A percentile compares a stretch with the other conserved stretches of the same genome.
These are phyloP conservation scores for Onychomys arenicola DNA, from an alignment of 2,797 vertebrate genomes.

Conservation along the genomic window DNA sequence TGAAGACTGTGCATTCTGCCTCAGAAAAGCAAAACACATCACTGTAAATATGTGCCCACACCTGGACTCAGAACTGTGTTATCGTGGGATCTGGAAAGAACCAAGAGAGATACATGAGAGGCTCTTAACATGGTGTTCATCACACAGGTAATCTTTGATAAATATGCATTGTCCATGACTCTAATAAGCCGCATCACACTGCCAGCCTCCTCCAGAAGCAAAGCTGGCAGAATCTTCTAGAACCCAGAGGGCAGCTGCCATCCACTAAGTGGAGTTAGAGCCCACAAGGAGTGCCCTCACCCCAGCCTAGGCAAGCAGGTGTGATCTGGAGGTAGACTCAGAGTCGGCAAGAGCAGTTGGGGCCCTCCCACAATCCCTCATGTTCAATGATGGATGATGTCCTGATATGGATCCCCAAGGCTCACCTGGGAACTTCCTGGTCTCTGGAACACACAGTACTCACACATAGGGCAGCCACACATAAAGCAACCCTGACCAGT, in stretches of 20 bases:
- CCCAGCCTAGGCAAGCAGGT: rapidly evolving
- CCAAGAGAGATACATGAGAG: neutral
- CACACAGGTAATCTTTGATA: neutral
- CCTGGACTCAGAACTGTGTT: neutral
- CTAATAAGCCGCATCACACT: neutral
- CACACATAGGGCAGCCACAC: neutral
- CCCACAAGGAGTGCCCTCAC: neutral
- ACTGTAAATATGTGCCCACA: neutral
- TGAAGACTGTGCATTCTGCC: neutral
- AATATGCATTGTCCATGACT: neutral
- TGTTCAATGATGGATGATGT: rapidly evolving
- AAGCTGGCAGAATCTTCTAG: neutral
- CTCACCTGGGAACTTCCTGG: constrained; percentile 8
- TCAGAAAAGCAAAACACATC: neutral
- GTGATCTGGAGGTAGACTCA: neutral
- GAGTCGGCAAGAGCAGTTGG: neutral
- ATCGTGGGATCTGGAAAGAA: neutral
- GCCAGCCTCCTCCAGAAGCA: neutral
- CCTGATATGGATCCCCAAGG: neutral
- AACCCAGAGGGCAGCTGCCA: neutral
- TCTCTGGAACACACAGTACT: neutral
- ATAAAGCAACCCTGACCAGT: neutral
- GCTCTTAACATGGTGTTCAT: neutral
- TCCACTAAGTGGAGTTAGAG: neutral
- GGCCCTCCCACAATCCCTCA: rapidly evolving